Percentiles rank a stretch among this genome's conserved stretches.
Evolutionary conservation across 1,140 invertebrate genomes (phyloP).

Genomic region (Pogonomyrmex barbatus): DNA sequence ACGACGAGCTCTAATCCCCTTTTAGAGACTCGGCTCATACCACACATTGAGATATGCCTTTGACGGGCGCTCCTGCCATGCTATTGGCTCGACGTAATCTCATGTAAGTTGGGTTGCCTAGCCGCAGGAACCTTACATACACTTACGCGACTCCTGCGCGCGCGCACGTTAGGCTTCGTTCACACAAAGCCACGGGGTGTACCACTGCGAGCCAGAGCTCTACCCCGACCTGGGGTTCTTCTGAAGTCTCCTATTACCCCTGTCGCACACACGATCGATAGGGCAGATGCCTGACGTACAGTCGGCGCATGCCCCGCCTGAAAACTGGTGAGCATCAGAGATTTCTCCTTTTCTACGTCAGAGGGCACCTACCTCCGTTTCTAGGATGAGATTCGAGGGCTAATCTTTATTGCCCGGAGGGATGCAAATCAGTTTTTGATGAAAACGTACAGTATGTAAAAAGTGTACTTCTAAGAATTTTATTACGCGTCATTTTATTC

Average conservation of each 20-base stretch:
- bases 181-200: constrained; percentile 2
- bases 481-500: too few relatives aligned
- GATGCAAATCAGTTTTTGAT: constrained; percentile 33
- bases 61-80: constrained; percentile 82
- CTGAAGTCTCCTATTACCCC: constrained; percentile 56
- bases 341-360: constrained; percentile 70
- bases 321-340: background rate
- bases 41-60: constrained; percentile 84
- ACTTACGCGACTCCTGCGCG: constrained; percentile 46
- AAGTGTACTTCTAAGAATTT: background rate
- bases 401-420: background rate
- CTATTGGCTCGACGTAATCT: constrained; percentile 84
- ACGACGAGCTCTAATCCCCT: constrained; percentile 84
- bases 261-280: constrained; percentile 82
- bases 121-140: constrained; percentile 78
- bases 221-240: constrained; percentile 30
- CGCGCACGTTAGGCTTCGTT: constrained; percentile 57
- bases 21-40: constrained; percentile 83
- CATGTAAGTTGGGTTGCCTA: constrained; percentile 84
- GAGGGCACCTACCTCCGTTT: constrained; percentile 79
- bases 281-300: constrained; percentile 82
- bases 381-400: constrained; percentile 42
- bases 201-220: constrained; percentile 46
- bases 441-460: background rate
- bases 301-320: constrained; percentile 79